A percentile compares a stretch with the other conserved stretches of the same genome.
These are phyloP conservation scores for Todiramphus saurophagus DNA, from an alignment of 2,113 vertebrate genomes.

Conservation along the genomic window DNA sequence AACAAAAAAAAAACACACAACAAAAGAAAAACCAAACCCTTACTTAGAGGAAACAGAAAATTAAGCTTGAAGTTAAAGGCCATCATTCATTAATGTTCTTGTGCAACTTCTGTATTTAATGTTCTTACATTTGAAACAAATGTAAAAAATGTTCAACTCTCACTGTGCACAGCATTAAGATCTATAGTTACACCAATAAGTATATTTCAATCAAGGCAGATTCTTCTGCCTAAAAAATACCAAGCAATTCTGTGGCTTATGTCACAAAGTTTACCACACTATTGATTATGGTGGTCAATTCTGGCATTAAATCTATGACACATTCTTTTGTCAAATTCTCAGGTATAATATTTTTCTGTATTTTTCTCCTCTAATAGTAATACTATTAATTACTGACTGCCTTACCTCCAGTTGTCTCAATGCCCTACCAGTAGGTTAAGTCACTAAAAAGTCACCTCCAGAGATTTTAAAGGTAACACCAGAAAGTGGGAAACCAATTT, in stretches of 20 bases:
- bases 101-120: neutral
- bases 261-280: neutral
- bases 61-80: neutral
- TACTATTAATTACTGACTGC: neutral
- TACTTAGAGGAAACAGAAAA: neutral
- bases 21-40: neutral
- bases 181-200: neutral
- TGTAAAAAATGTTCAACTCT: neutral
- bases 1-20: neutral
- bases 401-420: neutral
- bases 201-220: neutral
- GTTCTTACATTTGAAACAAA: neutral
- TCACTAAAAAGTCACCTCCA: neutral
- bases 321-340: neutral
- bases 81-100: neutral
- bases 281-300: neutral
- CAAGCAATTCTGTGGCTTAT: neutral
- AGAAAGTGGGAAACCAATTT: neutral
- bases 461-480: neutral
- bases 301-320: neutral
- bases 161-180: neutral
- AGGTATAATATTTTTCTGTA: neutral
- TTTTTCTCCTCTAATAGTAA: neutral
- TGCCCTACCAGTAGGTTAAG: too few relatives aligned
- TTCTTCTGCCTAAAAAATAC: neutral